phyloP scores from a whole-genome alignment of 2,113 vertebrate genomes.

The Spea bombifrons region DNA sequence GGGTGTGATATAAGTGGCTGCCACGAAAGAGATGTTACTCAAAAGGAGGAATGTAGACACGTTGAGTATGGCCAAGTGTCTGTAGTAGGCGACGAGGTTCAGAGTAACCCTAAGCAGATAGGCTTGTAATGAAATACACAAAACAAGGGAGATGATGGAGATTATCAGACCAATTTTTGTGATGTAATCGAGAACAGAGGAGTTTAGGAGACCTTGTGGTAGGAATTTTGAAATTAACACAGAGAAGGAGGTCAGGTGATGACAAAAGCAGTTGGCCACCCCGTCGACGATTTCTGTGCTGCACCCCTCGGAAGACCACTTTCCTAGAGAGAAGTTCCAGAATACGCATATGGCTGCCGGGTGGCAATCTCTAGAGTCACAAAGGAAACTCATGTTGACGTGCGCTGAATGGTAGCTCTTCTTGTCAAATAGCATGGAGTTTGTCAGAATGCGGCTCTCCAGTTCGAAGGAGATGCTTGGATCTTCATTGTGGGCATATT shows the following conservation, averaged over 20 bases:
- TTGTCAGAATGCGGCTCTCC: constrained; percentile 11
- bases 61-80: constrained; percentile 20
- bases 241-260: constrained; percentile 30
- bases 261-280: neutral
- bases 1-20: neutral
- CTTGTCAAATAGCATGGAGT: neutral
- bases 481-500: neutral
- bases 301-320: constrained; percentile 22
- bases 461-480: neutral
- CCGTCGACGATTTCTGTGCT: neutral
- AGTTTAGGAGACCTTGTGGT: neutral
- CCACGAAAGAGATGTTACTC: constrained; percentile 14
- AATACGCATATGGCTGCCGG: constrained; percentile 7
- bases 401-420: neutral
- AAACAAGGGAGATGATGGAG: constrained; percentile 10
- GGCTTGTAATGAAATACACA: constrained; percentile 7
- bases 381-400: constrained; percentile 15
- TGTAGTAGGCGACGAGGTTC: constrained; percentile 3
- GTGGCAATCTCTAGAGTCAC: neutral
- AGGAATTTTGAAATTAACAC: constrained; percentile 9
- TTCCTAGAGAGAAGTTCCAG: constrained; percentile 15
- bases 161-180: constrained; percentile 9
- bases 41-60: neutral
- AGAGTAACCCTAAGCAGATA: neutral
- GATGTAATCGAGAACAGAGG: neutral